These are phyloP conservation scores for Ecliptopera silaceata DNA, from an alignment of 2,888 invertebrate species.

Conservation along the genomic window DNA sequence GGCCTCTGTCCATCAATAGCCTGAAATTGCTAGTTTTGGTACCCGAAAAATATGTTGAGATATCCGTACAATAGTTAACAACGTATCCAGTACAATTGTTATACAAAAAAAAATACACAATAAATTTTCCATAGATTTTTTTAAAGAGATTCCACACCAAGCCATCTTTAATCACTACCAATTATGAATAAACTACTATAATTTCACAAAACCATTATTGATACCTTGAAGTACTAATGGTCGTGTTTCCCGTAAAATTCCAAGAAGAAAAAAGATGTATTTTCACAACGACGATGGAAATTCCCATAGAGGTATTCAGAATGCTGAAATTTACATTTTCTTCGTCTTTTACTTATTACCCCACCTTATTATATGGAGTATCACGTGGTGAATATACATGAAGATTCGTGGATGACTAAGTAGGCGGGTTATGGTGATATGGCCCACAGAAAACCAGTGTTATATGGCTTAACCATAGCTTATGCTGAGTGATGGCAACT, in stretches of 20 bases:
- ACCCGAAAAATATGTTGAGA: too few species aligned
- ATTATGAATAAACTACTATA: background rate
- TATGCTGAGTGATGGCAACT: too few species aligned
- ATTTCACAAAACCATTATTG: slow-evolving; percentile 3
- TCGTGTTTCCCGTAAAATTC: background rate
- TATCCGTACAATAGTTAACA: too few species aligned
- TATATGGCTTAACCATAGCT: too few species aligned
- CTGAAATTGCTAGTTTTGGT: too few species aligned
- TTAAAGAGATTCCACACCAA: background rate
- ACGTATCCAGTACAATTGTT: too few species aligned
- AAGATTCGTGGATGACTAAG: background rate
- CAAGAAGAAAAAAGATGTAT: background rate
- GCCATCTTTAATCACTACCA: background rate
- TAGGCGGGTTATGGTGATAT: too few species aligned
- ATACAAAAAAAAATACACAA: background rate
- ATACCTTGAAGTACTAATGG: slow-evolving; percentile 8
- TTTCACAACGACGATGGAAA: background rate
- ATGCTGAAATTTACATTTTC: background rate
- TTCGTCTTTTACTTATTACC: background rate
- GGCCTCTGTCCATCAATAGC: too few species aligned
- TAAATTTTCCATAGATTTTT: too few species aligned
- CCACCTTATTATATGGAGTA: background rate
- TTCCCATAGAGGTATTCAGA: background rate
- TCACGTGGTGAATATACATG: background rate
- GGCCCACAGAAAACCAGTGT: too few species aligned